These are phyloP conservation scores for Lithophane leautieri DNA, from an alignment of 2,888 invertebrate genomes.

Conservation along the genomic window DNA sequence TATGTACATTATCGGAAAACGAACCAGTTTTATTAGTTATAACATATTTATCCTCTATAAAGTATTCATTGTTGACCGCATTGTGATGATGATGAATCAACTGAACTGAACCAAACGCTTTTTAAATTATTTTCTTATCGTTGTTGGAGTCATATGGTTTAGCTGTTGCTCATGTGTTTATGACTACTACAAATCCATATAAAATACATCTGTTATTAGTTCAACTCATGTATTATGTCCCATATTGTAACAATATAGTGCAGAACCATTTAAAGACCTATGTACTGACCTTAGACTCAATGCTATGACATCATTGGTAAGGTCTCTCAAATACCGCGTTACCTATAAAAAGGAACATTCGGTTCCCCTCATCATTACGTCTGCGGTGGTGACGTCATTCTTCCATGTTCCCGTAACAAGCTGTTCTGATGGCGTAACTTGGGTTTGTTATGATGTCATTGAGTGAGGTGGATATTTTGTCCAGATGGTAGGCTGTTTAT, in stretches of 20 bases:
- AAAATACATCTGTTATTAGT: not conserved
- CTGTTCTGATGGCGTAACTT: slow-evolving; percentile 24
- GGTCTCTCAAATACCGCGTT: slow-evolving; percentile 39
- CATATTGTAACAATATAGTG: not conserved
- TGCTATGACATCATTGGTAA: slow-evolving; percentile 40
- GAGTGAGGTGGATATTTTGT: slow-evolving; percentile 7
- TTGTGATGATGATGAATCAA: not conserved
- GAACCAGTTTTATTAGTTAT: slow-evolving; percentile 16
- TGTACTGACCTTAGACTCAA: slow-evolving; percentile 24
- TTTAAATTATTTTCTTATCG: slow-evolving; percentile 17
- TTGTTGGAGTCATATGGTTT: slow-evolving; percentile 11
- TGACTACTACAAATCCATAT: not conserved
- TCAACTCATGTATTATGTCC: not conserved
- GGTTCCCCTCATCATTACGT: slow-evolving; percentile 48
- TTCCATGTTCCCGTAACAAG: slow-evolving; percentile 45
- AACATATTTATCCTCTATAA: not conserved
- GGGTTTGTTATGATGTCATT: slow-evolving; percentile 44
- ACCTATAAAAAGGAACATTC: slow-evolving; percentile 51
- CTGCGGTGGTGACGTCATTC: slow-evolving; percentile 45
- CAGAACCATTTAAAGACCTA: slow-evolving; percentile 4
- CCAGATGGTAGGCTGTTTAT: not conserved
- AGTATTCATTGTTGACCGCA: slow-evolving; percentile 12
- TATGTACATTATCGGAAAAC: not conserved
- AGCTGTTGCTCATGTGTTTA: slow-evolving; percentile 25
- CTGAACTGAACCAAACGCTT: not conserved